Percentiles rank a stretch among this genome's conserved stretches.
Conservation (phyloP, 2,888 invertebrate species). For the Stenichneumon culpator region DNA sequence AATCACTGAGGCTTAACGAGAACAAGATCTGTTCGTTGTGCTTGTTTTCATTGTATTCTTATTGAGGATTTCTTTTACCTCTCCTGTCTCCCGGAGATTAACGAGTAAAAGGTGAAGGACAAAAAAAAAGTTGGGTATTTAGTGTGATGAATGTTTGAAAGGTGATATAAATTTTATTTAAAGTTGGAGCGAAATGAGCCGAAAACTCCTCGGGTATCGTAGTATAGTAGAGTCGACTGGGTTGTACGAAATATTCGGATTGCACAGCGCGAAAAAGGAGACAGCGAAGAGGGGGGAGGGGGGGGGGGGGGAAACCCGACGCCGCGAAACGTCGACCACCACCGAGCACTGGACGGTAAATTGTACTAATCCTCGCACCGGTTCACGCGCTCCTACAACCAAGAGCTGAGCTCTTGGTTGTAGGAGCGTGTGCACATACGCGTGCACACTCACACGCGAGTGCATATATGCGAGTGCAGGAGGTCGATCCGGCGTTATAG, state of each 20-base stretch:
- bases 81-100: not conserved
- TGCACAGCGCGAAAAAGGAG: not conserved
- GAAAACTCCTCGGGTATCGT: not conserved
- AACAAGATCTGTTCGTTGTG: slow-evolving; percentile 50
- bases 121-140: not conserved
- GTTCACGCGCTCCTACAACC: slow-evolving; percentile 25
- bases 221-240: slow-evolving; percentile 12
- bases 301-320: too few relatives aligned
- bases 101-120: not conserved
- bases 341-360: slow-evolving; percentile 52
- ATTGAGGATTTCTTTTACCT: not conserved
- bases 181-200: slow-evolving; percentile 20
- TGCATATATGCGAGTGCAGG: slow-evolving; percentile 1
- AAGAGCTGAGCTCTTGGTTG: slow-evolving; percentile 35
- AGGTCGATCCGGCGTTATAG: slow-evolving; percentile 32
- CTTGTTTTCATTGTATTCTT: slow-evolving; percentile 35
- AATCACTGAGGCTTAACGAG: slow-evolving; percentile 57
- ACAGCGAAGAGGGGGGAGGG: not conserved
- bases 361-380: slow-evolving; percentile 50
- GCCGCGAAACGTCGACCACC: not conserved
- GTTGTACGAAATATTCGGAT: slow-evolving; percentile 16
- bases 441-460: not conserved
- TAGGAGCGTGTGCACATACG: too few relatives aligned
- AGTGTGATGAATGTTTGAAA: slow-evolving; percentile 37
- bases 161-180: slow-evolving; percentile 48